phyloP scores from a whole-genome alignment of 23 tunicate species.

The Clavelina lepadiformis region DNA sequence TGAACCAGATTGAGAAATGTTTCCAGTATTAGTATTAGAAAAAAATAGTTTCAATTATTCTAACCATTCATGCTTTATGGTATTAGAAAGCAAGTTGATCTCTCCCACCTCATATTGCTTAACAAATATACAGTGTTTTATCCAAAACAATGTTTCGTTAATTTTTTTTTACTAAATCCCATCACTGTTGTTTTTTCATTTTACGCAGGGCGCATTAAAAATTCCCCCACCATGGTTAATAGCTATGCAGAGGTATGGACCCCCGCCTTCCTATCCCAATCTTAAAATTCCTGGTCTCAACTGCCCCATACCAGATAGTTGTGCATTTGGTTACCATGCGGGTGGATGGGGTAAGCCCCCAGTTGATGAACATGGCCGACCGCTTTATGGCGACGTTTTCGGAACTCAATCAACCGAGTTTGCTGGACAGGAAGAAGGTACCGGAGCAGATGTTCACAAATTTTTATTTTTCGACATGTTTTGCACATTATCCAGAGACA shows the following conservation, averaged over 20 bases:
- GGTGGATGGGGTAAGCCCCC: slow-evolving; percentile 99
- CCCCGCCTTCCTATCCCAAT: slow-evolving; percentile 99
- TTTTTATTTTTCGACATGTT: too few relatives aligned
- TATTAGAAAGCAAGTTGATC: too few relatives aligned
- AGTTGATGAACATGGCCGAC: slow-evolving; percentile 93
- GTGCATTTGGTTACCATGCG: slow-evolving; percentile 95
- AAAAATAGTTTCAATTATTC: too few relatives aligned
- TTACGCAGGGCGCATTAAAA: slow-evolving; percentile 52
- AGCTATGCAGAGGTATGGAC: slow-evolving; percentile 99
- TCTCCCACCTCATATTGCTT: too few relatives aligned
- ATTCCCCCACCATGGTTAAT: slow-evolving; percentile 99
- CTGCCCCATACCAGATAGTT: slow-evolving; percentile 95
- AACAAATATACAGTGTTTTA: too few relatives aligned
- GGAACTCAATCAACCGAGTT: slow-evolving; percentile 62
- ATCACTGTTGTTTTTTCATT: background rate
- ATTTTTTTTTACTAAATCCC: background rate
- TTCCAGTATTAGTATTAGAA: too few relatives aligned
- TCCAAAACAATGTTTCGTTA: background rate
- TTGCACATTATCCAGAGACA: too few relatives aligned
- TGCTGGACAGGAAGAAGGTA: slow-evolving; percentile 42
- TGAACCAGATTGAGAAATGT: too few relatives aligned
- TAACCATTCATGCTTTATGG: too few relatives aligned
- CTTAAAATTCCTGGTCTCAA: slow-evolving; percentile 88
- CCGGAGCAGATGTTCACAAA: too few relatives aligned
- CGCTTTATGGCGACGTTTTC: slow-evolving; percentile 97